Percentiles rank a stretch among this genome's conserved stretches.
phyloP scores from a whole-genome alignment of 1,140 invertebrate species.

The Daktulosphaira vitifoliae region DNA sequence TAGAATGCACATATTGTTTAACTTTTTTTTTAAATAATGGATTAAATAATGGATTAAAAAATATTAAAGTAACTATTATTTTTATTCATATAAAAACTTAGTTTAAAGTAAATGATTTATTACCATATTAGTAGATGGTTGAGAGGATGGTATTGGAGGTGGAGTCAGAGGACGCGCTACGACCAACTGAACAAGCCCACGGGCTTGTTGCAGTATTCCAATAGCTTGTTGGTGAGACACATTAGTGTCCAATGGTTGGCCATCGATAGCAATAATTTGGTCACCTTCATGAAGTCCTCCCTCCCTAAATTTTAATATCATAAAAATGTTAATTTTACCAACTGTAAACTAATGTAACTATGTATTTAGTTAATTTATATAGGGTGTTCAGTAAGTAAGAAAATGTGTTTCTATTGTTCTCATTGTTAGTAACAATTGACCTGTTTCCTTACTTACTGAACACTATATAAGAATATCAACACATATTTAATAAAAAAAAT shows the following conservation, averaged over 20 bases:
- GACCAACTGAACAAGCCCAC: constrained; percentile 63
- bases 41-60: not conserved
- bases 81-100: not conserved
- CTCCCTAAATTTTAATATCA: constrained; percentile 51
- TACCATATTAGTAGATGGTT: constrained; percentile 20
- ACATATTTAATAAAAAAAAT: too few relatives aligned
- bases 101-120: too few relatives aligned
- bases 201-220: constrained; percentile 67
- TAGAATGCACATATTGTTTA: too few relatives aligned
- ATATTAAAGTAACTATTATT: not conserved
- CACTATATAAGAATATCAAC: too few relatives aligned
- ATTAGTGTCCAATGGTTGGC: constrained; percentile 69
- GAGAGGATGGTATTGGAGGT: constrained; percentile 19
- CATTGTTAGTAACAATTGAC: too few relatives aligned
- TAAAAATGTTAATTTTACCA: too few relatives aligned
- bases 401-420: too few relatives aligned
- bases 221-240: constrained; percentile 83
- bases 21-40: constrained; percentile 39
- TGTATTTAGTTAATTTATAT: too few relatives aligned
- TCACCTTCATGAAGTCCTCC: constrained; percentile 70
- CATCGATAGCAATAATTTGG: constrained; percentile 82
- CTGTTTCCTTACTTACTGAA: too few relatives aligned
- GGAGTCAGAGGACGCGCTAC: constrained; percentile 48
- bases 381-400: too few relatives aligned
- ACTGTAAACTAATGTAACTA: too few relatives aligned